phyloP scores from a whole-genome alignment of 2,797 vertebrate species.

The Dipus sagitta region DNA sequence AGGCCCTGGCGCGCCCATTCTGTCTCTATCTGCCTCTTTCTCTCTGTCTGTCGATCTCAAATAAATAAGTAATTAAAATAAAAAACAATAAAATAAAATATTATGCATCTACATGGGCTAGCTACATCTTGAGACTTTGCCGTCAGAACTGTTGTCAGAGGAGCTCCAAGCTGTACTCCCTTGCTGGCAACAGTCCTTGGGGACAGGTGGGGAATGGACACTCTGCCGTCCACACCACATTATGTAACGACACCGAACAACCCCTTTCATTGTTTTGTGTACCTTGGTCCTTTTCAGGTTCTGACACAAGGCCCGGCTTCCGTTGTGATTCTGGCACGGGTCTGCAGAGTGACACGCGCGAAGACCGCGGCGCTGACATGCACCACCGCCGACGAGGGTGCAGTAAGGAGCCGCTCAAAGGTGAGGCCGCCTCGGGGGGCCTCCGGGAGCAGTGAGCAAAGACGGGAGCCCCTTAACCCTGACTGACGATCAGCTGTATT shows the following conservation, averaged over 20 bases:
- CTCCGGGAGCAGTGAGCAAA: neutral
- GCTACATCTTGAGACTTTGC: neutral
- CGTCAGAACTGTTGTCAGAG: neutral
- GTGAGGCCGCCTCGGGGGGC: conserved; percentile 53
- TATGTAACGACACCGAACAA: neutral
- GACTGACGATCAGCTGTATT: neutral
- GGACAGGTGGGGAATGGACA: neutral
- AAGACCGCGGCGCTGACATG: neutral
- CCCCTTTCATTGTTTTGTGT: neutral
- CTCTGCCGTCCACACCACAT: neutral
- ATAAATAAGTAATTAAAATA: no score
- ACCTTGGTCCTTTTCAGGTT: conserved; percentile 78
- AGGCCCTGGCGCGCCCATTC: no score
- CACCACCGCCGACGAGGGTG: neutral
- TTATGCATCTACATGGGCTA: neutral
- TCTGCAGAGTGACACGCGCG: conserved; percentile 25
- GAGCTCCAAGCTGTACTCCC: neutral
- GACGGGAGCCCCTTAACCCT: neutral
- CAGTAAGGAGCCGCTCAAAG: conserved; percentile 55
- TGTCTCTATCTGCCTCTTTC: no score
- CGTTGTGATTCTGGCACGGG: conserved; percentile 6
- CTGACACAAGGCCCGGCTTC: conserved; percentile 70
- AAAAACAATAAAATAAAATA: no score
- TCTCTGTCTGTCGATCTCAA: no score
- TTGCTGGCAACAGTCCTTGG: neutral